Base-by-base conservation (phyloP, 2,888 invertebrate species). In the Drosophila nr. medialis region DNA sequence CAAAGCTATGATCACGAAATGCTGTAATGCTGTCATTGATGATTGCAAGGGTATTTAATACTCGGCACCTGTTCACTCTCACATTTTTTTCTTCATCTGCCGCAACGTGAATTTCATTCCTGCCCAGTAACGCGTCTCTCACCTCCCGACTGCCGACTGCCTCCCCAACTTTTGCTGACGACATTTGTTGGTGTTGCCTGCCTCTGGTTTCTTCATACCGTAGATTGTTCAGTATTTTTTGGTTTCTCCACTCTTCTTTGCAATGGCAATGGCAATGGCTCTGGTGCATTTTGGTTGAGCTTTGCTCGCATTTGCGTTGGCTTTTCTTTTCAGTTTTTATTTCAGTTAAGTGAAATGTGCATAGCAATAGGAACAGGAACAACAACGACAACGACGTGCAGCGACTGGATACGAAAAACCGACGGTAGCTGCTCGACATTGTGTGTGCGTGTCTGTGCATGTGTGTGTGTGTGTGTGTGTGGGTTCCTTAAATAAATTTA, bases 251-350 rank as follows among this genome's bases (percentile, higher is more conserved):
- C 15, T 21, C 29, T 30, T 29, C 40, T 21, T 15, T 40, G 56
- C 42, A 40, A 63, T 45, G 63, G 66, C 67, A 67, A 59, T 73
- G 68, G 68, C 77, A 77, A 67, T 64, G 64, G 66, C 72, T 73
- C 42, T 70, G 63, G 66, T 64, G 80, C 70, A 78, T 86, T 86
- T 85, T 75, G 75, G 87, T 81, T 77, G 81, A 79, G 85, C 88
- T 86, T 87, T 86, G 76, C 85, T 85, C 88, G 85, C 85, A 86
- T 87, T 86, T 86, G 86, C 85, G 85, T 85, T 86, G 88, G 85
- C 88, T 87, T 86, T 86, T 83, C 88, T 79, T 87, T 87, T 86
- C 85, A 85, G 85, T 86, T 87, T 85, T 86, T 87, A 84, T 85
- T 86, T 84, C 78, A 78, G 82, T 77, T 85, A 87, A 86, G 85